phyloP scores from a whole-genome alignment of 2,113 vertebrate genomes.

The Corythornis vintsioides region DNA sequence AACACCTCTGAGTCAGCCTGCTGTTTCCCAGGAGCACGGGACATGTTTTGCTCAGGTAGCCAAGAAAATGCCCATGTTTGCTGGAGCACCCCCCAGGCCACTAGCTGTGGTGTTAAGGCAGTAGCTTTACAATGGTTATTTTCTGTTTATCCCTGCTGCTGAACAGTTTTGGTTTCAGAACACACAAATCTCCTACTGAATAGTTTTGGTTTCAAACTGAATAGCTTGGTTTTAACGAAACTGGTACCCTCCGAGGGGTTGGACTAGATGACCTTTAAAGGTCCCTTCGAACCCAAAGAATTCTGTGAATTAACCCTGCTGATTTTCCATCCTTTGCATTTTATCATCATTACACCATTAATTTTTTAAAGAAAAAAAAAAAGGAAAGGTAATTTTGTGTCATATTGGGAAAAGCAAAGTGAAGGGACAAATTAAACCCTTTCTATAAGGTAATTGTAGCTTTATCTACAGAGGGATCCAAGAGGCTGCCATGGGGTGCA shows the following conservation, averaged over 20 bases:
- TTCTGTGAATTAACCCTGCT: not conserved
- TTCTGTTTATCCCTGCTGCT: not conserved
- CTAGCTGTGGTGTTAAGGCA: not conserved
- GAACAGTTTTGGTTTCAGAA: not conserved
- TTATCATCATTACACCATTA: not conserved
- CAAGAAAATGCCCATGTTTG: not conserved
- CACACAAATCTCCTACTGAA: not conserved
- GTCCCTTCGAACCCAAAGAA: not conserved
- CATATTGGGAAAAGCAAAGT: not conserved
- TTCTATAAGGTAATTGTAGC: not conserved
- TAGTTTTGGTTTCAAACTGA: not conserved
- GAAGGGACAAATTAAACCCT: not conserved
- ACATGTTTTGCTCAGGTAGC: not conserved
- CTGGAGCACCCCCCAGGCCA: not conserved
- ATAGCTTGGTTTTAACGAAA: not conserved
- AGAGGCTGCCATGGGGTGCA: fast-evolving
- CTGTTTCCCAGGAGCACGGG: not conserved
- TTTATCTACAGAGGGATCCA: not conserved
- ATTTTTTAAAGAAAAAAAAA: not conserved
- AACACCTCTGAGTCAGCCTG: not conserved
- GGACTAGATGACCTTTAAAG: not conserved
- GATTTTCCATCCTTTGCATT: not conserved
- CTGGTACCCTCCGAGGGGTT: not conserved
- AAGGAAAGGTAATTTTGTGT: not conserved
- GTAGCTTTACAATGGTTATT: not conserved